Conservation (phyloP, 2,888 invertebrate genomes). For the Acheta domesticus region DNA sequence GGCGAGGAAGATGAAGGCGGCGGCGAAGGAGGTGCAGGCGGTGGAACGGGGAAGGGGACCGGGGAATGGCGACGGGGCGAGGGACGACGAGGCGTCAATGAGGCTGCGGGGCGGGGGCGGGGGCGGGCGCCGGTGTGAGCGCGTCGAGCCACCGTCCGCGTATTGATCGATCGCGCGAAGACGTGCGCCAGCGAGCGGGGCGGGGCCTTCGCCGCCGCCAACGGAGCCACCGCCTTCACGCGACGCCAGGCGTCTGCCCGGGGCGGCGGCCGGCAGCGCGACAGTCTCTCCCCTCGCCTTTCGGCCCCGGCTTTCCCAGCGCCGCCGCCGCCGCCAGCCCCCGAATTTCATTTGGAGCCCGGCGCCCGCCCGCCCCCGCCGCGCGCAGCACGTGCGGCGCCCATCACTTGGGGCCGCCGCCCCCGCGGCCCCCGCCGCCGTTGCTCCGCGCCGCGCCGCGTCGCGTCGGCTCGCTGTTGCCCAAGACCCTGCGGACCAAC, state of each 20-base stretch:
- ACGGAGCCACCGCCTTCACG: background rate
- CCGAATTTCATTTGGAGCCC: slow-evolving; percentile 19
- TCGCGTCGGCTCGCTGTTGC: slow-evolving; percentile 20
- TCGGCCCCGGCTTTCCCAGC: background rate
- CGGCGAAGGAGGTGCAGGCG: no score
- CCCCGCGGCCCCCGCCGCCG: slow-evolving; percentile 2
- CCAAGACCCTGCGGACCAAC: slow-evolving; percentile 25
- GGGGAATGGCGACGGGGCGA: no score
- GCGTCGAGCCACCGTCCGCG: background rate
- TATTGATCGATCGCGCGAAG: slow-evolving; percentile 22
- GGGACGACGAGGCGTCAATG: background rate
- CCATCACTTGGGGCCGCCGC: background rate
- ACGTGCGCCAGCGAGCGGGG: background rate
- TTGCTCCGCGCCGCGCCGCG: background rate
- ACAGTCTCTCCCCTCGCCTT: background rate
- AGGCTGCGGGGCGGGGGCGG: background rate
- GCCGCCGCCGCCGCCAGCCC: background rate
- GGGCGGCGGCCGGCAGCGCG: slow-evolving; percentile 1
- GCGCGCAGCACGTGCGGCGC: no score
- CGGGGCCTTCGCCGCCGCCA: no score
- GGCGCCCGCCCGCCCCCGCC: background rate
- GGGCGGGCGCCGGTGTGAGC: background rate
- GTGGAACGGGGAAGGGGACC: no score
- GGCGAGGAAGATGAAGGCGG: no score
- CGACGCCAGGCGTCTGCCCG: slow-evolving; percentile 6